Base-by-base conservation (phyloP, 2,888 invertebrate species). In the Sipha maydis region DNA sequence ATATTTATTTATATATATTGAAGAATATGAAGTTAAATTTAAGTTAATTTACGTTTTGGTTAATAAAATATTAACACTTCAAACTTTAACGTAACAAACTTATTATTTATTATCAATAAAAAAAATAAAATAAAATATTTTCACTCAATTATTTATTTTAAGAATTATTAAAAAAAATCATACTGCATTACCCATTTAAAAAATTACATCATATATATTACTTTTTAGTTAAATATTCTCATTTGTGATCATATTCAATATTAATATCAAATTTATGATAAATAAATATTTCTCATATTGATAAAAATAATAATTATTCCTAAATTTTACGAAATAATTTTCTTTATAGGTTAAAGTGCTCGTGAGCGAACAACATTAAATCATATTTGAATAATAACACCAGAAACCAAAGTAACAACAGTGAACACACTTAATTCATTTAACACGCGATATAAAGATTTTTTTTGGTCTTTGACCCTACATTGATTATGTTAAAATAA, bases 391-490 rank as follows among this genome's bases (percentile, higher is more conserved):
- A 69, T 78, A 69, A 69, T 54, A 77, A 69, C 34, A 25, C 67
- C 38, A n/a, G 78, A 69, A 76, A 85, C 77, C 67, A 77, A 31
- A 41, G 61, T 69, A 77, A 77, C 31, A 69, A 67, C 31, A n/a
- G 25, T 56, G 41, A 38, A 67, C 28, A 75, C 56, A 75, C 34
- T 34, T 76, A 69, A 78, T 69, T 78, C 69, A 69, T 77, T 85
- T 85, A 78, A 85, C 85, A 85, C 77, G 85, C 85, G 77, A 85
- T 78, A 69, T 77, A 38, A 69, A 54, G 69, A 54, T 69, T 85
- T 85, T 77, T 76, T 31, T 85, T 85, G 77, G 85, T 78, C 77
- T 85, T 69, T 85, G 85, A 85, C 69, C 85, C 48, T 54, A 76
- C 85, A 78, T 85, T 77, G 85, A 85, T 85, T 85, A 78, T 78